phyloP scores from a whole-genome alignment of 2,888 invertebrate species.

The Bimastos eiseni region DNA sequence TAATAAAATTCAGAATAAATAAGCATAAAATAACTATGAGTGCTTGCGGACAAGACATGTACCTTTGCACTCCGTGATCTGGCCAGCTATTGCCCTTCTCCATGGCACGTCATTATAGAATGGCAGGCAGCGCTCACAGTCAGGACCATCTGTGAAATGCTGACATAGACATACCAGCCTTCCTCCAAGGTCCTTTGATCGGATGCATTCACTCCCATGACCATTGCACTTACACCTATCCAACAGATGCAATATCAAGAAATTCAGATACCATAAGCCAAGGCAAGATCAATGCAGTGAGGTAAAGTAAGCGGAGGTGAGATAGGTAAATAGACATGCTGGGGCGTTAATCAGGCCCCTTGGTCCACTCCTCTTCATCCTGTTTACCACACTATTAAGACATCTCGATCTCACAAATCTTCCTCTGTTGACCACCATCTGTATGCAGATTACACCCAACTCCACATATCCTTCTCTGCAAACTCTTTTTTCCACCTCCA shows the following conservation, averaged over 20 bases:
- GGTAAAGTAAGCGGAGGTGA: too few species aligned
- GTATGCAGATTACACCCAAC: too few species aligned
- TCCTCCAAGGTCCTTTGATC: constrained; percentile 53
- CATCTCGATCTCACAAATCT: too few species aligned
- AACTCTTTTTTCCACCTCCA: too few species aligned
- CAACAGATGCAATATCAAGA: background rate
- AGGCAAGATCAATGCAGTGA: too few species aligned
- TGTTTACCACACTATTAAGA: too few species aligned
- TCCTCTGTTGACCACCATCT: too few species aligned
- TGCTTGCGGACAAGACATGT: constrained; percentile 43
- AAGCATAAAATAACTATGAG: background rate
- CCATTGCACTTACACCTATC: constrained; percentile 65
- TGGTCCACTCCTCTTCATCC: too few species aligned
- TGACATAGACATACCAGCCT: constrained; percentile 78
- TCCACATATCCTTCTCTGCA: too few species aligned
- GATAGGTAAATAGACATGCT: too few species aligned
- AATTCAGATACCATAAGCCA: background rate
- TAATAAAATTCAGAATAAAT: background rate
- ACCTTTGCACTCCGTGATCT: constrained; percentile 88
- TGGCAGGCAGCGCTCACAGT: constrained; percentile 88
- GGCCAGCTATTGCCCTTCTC: constrained; percentile 78
- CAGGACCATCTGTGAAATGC: constrained; percentile 91
- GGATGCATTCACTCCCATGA: constrained; percentile 83
- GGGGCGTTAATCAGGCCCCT: too few species aligned
- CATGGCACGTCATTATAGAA: constrained; percentile 96